Evolutionary conservation across 2,113 vertebrate genomes (phyloP).

Genomic region (Scomber japonicus): DNA sequence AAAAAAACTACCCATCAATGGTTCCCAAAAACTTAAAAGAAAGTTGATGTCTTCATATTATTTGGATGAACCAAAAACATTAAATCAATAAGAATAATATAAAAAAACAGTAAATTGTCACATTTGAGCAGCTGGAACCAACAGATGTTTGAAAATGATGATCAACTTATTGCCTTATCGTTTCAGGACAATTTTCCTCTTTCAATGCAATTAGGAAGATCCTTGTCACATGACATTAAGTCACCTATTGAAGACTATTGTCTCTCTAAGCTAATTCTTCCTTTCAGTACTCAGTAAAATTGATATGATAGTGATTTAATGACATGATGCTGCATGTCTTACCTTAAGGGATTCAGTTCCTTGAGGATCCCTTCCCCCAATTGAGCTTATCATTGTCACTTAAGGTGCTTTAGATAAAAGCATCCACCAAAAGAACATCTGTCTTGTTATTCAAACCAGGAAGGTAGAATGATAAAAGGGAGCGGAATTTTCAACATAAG

Average conservation of each 20-base stretch:
- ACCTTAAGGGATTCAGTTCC: slow-evolving; percentile 10
- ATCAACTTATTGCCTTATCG: no score
- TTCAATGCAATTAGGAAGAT: not conserved
- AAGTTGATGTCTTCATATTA: no score
- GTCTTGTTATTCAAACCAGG: slow-evolving; percentile 36
- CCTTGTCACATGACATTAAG: not conserved
- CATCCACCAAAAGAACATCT: slow-evolving; percentile 36
- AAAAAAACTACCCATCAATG: no score
- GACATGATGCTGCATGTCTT: not conserved
- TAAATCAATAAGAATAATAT: no score
- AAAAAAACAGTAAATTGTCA: no score
- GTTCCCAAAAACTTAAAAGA: no score
- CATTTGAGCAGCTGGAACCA: no score
- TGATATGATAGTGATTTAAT: slow-evolving; percentile 30
- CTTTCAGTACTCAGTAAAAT: not conserved
- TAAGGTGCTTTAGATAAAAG: slow-evolving; percentile 46
- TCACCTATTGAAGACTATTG: not conserved
- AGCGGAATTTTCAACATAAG: slow-evolving; percentile 14
- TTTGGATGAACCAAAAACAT: no score
- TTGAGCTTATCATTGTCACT: slow-evolving; percentile 12
- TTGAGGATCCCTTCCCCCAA: not conserved
- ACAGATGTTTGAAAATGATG: no score
- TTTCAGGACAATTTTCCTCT: no score
- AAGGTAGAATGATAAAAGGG: slow-evolving; percentile 33
- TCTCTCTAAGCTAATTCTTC: not conserved